Evolutionary conservation across 1,140 invertebrate genomes (phyloP).

Genomic region (Reticulitermes speratus): DNA sequence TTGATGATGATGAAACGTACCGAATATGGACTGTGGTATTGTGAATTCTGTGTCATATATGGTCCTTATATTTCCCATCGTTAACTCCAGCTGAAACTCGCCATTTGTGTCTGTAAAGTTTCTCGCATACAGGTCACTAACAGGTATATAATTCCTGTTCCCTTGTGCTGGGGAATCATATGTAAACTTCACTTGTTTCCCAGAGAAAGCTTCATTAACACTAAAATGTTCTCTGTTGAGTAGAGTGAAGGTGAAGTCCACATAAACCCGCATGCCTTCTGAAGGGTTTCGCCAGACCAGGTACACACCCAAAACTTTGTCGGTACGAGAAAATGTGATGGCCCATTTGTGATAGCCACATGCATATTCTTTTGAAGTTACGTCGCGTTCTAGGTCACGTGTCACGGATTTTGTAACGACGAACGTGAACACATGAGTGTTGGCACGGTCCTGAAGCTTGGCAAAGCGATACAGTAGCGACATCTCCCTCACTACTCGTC

Average conservation of each 20-base stretch:
- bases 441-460: constrained; percentile 77
- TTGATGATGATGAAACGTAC: constrained; percentile 32
- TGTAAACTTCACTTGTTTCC: constrained; percentile 77
- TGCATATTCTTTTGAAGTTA: constrained; percentile 80
- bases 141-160: constrained; percentile 75
- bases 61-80: constrained; percentile 74
- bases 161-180: constrained; percentile 74
- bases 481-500: constrained; percentile 53
- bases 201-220: constrained; percentile 78
- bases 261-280: constrained; percentile 72
- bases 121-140: constrained; percentile 71
- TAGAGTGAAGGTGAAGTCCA: constrained; percentile 82
- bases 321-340: constrained; percentile 77
- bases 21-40: constrained; percentile 50
- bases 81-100: constrained; percentile 80
- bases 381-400: constrained; percentile 74
- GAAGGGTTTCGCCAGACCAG: constrained; percentile 75
- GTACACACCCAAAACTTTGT: constrained; percentile 78
- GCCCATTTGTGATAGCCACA: constrained; percentile 86
- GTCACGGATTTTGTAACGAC: constrained; percentile 78
- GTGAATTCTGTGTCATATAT: constrained; percentile 72
- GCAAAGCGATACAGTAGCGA: constrained; percentile 82
- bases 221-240: constrained; percentile 85
- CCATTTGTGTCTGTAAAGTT: constrained; percentile 81
- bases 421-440: constrained; percentile 84